Evolutionary conservation across 2,888 invertebrate species (phyloP).

Genomic region (Pasiphila rectangulata): DNA sequence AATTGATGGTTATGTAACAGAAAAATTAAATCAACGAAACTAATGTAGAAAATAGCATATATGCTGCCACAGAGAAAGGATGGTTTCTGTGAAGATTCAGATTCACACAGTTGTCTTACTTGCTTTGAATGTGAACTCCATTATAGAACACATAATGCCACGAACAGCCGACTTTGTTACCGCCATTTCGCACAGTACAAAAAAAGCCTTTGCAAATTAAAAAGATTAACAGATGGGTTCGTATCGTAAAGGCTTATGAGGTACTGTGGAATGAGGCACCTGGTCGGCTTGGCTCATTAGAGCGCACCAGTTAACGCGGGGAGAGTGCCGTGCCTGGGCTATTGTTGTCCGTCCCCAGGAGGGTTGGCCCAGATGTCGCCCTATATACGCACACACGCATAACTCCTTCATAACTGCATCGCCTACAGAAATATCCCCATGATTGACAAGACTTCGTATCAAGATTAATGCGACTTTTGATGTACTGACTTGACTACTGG

Average conservation of each 20-base stretch:
- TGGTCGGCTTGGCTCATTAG: constrained; percentile 66
- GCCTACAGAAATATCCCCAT: constrained; percentile 30
- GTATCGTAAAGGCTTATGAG: constrained; percentile 52
- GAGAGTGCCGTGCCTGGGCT: constrained; percentile 65
- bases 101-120: constrained; percentile 51
- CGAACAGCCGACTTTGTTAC: constrained; percentile 71
- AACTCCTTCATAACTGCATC: constrained; percentile 21
- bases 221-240: constrained; percentile 37
- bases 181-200: constrained; percentile 50
- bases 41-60: constrained; percentile 17
- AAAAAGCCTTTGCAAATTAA: constrained; percentile 22
- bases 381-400: constrained; percentile 67
- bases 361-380: constrained; percentile 61
- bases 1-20: constrained; percentile 23
- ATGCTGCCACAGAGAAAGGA: constrained; percentile 30
- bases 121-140: constrained; percentile 79
- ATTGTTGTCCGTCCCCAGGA: constrained; percentile 76
- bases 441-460: constrained; percentile 28
- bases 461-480: constrained; percentile 27
- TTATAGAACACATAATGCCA: constrained; percentile 74
- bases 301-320: constrained; percentile 73
- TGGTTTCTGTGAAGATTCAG: constrained; percentile 25
- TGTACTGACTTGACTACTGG: constrained; percentile 25
- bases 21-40: constrained; percentile 20
- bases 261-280: constrained; percentile 58